These are phyloP conservation scores for Enteromius argenteus DNA, from an alignment of 2,797 vertebrate genomes.

Conservation along the genomic window DNA sequence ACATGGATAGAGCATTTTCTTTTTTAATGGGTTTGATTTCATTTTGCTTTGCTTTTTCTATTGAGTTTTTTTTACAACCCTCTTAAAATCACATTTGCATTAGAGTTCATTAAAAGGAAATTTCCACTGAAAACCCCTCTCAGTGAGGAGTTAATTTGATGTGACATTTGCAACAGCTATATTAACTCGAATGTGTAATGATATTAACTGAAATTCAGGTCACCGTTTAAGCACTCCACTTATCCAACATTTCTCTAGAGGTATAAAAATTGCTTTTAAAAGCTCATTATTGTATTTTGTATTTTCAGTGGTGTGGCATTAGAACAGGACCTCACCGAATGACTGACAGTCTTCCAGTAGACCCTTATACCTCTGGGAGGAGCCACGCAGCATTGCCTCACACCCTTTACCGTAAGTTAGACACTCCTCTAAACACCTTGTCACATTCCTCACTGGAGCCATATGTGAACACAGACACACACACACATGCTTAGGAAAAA, in stretches of 20 bases:
- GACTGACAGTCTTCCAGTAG: background rate
- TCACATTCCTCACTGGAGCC: slow-evolving; percentile 78
- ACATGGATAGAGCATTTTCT: background rate
- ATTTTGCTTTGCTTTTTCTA: background rate
- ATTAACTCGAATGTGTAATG: background rate
- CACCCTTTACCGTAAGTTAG: slow-evolving; percentile 71
- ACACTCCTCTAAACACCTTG: slow-evolving; percentile 70
- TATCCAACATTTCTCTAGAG: background rate
- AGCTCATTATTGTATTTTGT: background rate
- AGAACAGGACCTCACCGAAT: slow-evolving; percentile 4
- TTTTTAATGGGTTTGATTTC: background rate
- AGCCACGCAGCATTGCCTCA: slow-evolving; percentile 44
- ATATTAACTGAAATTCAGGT: background rate
- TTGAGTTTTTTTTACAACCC: background rate
- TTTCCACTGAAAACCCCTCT: background rate
- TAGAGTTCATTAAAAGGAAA: slow-evolving; percentile 23
- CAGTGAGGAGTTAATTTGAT: background rate
- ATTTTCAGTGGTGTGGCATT: background rate
- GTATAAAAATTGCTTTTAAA: background rate
- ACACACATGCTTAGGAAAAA: slow-evolving; percentile 45
- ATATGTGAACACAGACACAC: slow-evolving; percentile 60
- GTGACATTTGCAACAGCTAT: slow-evolving; percentile 13
- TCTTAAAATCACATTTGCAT: slow-evolving; percentile 27
- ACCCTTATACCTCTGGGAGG: slow-evolving; percentile 55
- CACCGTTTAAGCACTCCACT: background rate